phyloP scores from a whole-genome alignment of 2,113 vertebrate genomes.

The Prinia subflava region DNA sequence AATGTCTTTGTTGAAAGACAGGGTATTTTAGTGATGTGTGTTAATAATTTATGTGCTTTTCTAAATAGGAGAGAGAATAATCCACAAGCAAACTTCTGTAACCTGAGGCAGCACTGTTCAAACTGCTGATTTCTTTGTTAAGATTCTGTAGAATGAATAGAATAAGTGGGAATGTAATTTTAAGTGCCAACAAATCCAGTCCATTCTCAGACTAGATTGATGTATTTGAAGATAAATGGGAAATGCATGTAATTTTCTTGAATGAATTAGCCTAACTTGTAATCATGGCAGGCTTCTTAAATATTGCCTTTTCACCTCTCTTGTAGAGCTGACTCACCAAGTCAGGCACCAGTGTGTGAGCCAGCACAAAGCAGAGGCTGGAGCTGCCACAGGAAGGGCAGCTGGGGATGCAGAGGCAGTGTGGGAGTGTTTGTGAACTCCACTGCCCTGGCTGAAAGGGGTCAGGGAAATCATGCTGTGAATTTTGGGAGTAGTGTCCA shows the following conservation, averaged over 20 bases:
- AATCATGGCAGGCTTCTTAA: not conserved
- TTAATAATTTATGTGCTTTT: conserved; percentile 19
- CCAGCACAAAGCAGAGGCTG: not conserved
- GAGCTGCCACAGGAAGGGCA: not conserved
- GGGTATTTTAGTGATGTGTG: not conserved
- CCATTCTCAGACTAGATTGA: not conserved
- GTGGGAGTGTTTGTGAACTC: rapidly evolving
- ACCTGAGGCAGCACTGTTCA: not conserved
- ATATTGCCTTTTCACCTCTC: not conserved
- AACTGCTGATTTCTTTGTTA: not conserved
- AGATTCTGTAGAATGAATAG: not conserved
- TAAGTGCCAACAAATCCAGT: not conserved
- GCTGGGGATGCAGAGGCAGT: not conserved
- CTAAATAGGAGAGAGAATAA: not conserved
- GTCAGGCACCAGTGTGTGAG: rapidly evolving
- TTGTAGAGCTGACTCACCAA: not conserved
- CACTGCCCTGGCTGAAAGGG: not conserved
- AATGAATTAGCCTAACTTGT: not conserved
- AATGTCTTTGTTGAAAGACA: not conserved
- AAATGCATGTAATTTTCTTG: not conserved
- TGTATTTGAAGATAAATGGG: not conserved
- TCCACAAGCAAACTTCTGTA: not conserved
- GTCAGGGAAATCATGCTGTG: not conserved
- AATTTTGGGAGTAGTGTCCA: not conserved
- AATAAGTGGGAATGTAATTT: not conserved